These are phyloP conservation scores for Anastrepha obliqua DNA, from an alignment of 1,140 invertebrate species.

Conservation along the genomic window DNA sequence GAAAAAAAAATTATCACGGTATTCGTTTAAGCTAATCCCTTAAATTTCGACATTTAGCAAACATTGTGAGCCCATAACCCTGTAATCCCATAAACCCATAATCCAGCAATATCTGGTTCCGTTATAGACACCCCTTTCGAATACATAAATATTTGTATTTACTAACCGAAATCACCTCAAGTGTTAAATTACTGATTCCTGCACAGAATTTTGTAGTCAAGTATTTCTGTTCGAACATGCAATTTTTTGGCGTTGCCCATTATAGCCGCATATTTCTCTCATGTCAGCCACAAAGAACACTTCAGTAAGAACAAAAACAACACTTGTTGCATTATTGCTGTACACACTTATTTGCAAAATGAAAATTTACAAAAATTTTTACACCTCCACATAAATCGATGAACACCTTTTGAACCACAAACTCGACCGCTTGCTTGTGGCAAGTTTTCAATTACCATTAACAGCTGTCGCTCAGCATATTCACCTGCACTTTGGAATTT, in stretches of 20 bases:
- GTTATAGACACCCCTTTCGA: too few species aligned
- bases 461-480: not conserved
- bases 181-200: not conserved
- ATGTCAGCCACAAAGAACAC: not conserved
- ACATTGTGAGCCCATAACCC: too few species aligned
- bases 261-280: not conserved
- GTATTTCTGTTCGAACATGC: not conserved
- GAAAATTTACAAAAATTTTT: not conserved
- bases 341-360: not conserved
- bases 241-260: not conserved
- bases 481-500: not conserved
- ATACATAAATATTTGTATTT: not conserved
- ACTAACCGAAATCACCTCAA: not conserved
- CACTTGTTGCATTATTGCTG: too few species aligned
- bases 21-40: too few species aligned
- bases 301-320: not conserved
- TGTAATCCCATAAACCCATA: too few species aligned
- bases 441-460: constrained; percentile 8
- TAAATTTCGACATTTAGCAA: too few species aligned
- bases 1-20: too few species aligned
- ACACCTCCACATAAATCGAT: too few species aligned
- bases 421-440: not conserved
- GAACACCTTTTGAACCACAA: not conserved
- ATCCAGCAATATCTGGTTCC: too few species aligned
- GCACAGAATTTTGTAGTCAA: not conserved